Percentiles rank a stretch among this genome's conserved stretches.
Evolutionary conservation across 2,113 vertebrate genomes (phyloP).

Genomic region (Catharus minimus): DNA sequence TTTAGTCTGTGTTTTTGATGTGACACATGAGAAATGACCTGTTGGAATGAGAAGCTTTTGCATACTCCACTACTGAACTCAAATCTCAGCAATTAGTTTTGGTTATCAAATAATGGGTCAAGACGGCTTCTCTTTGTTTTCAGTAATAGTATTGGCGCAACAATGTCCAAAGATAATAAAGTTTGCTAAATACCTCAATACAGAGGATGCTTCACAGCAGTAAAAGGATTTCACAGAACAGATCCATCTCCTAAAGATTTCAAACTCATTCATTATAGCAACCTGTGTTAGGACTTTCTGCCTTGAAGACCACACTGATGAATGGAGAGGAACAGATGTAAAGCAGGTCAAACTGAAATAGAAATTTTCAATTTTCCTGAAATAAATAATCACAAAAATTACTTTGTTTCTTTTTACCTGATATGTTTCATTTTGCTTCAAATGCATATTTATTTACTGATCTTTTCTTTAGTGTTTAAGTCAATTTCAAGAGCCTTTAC

Average conservation of each 20-base stretch:
- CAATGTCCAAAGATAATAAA: neutral
- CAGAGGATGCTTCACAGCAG: neutral
- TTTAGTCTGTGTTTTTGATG: neutral
- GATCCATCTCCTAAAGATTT: neutral
- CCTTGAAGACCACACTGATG: neutral
- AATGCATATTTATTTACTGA: neutral
- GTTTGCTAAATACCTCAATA: neutral
- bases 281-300: neutral
- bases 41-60: neutral
- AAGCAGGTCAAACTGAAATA: neutral
- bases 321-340: neutral
- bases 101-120: neutral
- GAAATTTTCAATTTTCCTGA: neutral
- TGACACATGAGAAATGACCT: neutral
- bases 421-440: neutral
- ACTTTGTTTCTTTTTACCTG: neutral
- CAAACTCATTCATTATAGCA: neutral
- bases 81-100: neutral
- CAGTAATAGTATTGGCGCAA: neutral
- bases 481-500: neutral
- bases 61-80: neutral
- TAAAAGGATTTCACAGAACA: neutral
- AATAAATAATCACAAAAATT: neutral
- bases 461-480: neutral
- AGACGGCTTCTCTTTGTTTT: conserved; percentile 9